These are phyloP conservation scores for Junco hyemalis DNA, from an alignment of 2,113 vertebrate species.

Conservation along the genomic window DNA sequence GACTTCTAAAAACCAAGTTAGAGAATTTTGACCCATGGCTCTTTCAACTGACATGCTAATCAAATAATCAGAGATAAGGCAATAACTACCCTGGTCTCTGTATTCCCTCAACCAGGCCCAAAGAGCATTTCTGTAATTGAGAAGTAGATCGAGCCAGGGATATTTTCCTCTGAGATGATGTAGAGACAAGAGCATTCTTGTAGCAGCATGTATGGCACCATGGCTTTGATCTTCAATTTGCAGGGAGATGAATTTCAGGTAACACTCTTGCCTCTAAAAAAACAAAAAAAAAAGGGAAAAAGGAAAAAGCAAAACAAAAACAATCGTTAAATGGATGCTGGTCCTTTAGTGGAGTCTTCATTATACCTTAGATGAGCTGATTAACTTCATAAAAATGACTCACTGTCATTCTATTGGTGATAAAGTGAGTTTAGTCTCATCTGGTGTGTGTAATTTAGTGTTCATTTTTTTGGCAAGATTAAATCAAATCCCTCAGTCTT, in stretches of 20 bases:
- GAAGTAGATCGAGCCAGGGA: background rate
- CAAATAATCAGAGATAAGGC: background rate
- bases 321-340: background rate
- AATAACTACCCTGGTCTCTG: background rate
- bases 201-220: background rate
- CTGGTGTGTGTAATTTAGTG: background rate
- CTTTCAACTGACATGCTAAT: background rate
- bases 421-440: background rate
- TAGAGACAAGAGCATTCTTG: background rate
- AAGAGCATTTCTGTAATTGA: background rate
- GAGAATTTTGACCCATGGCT: background rate
- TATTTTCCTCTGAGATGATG: background rate
- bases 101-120: background rate
- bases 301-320: accelerated
- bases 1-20: background rate
- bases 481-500: background rate
- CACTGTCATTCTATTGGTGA: background rate
- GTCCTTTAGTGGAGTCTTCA: background rate
- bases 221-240: background rate
- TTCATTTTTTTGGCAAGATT: background rate
- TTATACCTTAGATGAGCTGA: background rate
- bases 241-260: background rate
- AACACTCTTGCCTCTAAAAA: background rate
- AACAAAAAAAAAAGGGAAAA: accelerated
- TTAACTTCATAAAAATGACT: background rate